A percentile compares a stretch with the other conserved stretches of the same genome.
Conservation (phyloP, 2,888 invertebrate species). For the Syritta pipiens region DNA sequence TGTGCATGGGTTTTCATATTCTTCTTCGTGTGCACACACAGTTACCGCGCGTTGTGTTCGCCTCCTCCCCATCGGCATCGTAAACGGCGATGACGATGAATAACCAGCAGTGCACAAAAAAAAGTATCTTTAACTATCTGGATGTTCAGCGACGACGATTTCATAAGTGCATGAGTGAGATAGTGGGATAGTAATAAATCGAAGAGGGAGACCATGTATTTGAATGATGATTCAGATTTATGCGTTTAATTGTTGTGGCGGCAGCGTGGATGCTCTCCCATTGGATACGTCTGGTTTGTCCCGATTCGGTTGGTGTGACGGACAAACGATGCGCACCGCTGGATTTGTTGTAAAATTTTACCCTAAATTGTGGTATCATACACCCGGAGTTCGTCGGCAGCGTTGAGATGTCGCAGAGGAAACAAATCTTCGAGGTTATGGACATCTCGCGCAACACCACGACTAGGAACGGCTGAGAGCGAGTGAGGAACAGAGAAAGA, state of each 20-base stretch:
- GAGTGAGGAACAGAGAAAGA: slow-evolving; percentile 15
- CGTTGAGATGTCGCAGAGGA: slow-evolving; percentile 55
- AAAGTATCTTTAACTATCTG: slow-evolving; percentile 61
- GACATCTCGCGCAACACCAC: slow-evolving; percentile 65
- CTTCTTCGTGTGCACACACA: slow-evolving; percentile 48
- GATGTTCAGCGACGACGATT: slow-evolving; percentile 55
- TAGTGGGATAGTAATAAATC: slow-evolving; percentile 56
- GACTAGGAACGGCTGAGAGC: background rate
- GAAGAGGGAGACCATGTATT: slow-evolving; percentile 55
- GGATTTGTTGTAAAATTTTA: slow-evolving; percentile 78
- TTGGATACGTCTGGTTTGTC: too few relatives aligned
- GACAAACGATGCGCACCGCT: slow-evolving; percentile 69
- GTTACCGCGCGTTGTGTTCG: background rate
- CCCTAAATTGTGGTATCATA: slow-evolving; percentile 78
- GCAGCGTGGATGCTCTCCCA: too few relatives aligned
- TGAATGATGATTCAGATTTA: slow-evolving; percentile 40
- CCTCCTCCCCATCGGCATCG: slow-evolving; percentile 22
- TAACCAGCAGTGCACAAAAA: slow-evolving; percentile 31
- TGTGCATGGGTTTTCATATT: slow-evolving; percentile 56
- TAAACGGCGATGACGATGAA: slow-evolving; percentile 38
- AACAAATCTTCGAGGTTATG: slow-evolving; percentile 65
- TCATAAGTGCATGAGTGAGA: slow-evolving; percentile 64
- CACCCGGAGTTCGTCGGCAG: slow-evolving; percentile 70
- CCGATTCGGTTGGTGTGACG: background rate
- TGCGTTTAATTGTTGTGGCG: slow-evolving; percentile 1